Percentiles rank a stretch among this genome's conserved stretches.
Conservation (phyloP, 2,797 vertebrate genomes). For the Picus viridis region DNA sequence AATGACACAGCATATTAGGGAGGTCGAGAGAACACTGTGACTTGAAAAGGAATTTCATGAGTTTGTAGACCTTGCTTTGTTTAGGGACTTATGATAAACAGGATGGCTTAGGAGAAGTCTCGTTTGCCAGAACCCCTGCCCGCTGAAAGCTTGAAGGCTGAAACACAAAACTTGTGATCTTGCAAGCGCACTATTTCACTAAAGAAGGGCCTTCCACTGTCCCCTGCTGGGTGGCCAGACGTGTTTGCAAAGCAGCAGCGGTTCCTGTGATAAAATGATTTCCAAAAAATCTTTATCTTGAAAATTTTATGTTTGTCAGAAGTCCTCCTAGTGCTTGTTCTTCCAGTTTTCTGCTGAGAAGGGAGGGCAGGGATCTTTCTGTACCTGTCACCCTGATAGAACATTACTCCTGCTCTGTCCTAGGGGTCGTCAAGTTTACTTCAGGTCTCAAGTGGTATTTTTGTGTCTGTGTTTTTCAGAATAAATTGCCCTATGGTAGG, state of each 20-base stretch:
- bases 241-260: not conserved
- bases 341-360: not conserved
- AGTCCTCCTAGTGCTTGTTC: not conserved
- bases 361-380: not conserved
- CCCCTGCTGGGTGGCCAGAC: not conserved
- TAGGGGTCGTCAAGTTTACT: not conserved
- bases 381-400: not conserved
- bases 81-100: not conserved
- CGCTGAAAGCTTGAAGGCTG: not conserved
- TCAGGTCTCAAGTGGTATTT: not conserved
- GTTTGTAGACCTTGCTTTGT: not conserved
- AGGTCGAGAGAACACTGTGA: not conserved
- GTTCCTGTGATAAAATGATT: not conserved
- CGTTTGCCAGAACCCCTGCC: not conserved
- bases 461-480: not conserved
- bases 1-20: not conserved
- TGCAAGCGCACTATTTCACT: not conserved
- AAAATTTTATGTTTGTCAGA: not conserved
- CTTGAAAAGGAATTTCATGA: not conserved
- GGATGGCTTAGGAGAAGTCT: not conserved
- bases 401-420: not conserved
- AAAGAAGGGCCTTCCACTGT: not conserved
- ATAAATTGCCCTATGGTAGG: not conserved
- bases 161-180: not conserved
- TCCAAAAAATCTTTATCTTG: not conserved